These are phyloP conservation scores for Adelges cooleyi DNA, from an alignment of 1,140 invertebrate genomes.

Conservation along the genomic window DNA sequence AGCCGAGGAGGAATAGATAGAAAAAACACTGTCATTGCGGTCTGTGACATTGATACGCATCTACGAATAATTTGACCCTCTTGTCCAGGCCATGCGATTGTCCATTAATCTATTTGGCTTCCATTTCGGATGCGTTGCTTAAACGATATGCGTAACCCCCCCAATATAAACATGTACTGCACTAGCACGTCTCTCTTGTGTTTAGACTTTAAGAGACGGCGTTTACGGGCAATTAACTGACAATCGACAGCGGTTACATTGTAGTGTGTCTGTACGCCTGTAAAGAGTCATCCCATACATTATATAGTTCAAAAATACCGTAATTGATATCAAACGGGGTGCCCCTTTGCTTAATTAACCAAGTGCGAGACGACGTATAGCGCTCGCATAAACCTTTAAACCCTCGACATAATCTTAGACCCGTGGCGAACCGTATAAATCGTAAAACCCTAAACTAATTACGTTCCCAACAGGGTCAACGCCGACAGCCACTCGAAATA, in stretches of 20 bases:
- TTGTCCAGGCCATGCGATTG: neutral
- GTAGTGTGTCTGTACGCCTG: neutral
- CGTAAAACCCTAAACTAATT: too few species aligned
- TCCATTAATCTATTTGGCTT: conserved; percentile 19
- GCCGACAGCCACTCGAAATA: too few species aligned
- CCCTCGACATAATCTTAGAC: too few species aligned
- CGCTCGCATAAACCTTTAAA: too few species aligned
- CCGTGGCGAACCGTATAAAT: too few species aligned
- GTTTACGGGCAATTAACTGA: conserved; percentile 13
- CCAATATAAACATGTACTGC: neutral
- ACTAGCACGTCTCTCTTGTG: neutral
- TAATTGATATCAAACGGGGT: neutral
- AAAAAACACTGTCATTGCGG: too few species aligned
- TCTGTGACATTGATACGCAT: neutral
- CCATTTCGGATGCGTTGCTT: neutral
- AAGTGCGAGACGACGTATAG: neutral
- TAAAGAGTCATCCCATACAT: neutral
- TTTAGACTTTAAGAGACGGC: too few species aligned
- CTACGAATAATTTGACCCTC: neutral
- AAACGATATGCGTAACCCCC: neutral
- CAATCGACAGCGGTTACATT: neutral
- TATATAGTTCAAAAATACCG: neutral
- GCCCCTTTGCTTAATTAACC: neutral
- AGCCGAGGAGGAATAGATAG: too few species aligned
- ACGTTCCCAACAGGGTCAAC: too few species aligned